These are phyloP conservation scores for Phalacrocorax pelagicus DNA, from an alignment of 2,113 vertebrate species.

Conservation along the genomic window DNA sequence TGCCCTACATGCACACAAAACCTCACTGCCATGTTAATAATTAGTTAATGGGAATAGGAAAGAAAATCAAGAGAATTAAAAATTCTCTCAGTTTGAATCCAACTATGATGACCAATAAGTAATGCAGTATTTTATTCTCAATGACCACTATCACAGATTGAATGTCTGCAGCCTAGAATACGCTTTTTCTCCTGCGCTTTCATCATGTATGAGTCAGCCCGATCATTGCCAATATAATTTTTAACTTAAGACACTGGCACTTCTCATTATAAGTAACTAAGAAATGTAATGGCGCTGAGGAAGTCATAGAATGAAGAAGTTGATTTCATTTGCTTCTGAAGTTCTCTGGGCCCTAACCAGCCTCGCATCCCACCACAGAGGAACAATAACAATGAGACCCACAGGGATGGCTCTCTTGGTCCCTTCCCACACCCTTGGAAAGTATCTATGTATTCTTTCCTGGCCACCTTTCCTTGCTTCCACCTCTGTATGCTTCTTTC, in stretches of 20 bases:
- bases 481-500: background rate
- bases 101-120: background rate
- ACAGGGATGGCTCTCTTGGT: background rate
- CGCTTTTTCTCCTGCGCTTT: background rate
- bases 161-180: background rate
- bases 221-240: accelerated
- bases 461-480: background rate
- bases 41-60: background rate
- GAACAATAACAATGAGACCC: background rate
- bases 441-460: background rate
- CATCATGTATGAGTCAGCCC: background rate
- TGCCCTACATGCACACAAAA: background rate
- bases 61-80: background rate
- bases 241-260: background rate
- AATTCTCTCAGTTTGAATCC: background rate
- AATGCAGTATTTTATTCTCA: background rate
- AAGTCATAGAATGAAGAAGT: background rate
- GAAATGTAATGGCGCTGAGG: accelerated
- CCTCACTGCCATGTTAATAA: background rate
- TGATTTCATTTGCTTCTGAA: background rate
- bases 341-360: background rate
- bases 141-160: background rate
- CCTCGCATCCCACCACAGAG: background rate
- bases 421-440: accelerated
- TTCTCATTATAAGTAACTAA: background rate